Conservation (phyloP, 2,888 invertebrate genomes). For the Drosophila gaucha region DNA sequence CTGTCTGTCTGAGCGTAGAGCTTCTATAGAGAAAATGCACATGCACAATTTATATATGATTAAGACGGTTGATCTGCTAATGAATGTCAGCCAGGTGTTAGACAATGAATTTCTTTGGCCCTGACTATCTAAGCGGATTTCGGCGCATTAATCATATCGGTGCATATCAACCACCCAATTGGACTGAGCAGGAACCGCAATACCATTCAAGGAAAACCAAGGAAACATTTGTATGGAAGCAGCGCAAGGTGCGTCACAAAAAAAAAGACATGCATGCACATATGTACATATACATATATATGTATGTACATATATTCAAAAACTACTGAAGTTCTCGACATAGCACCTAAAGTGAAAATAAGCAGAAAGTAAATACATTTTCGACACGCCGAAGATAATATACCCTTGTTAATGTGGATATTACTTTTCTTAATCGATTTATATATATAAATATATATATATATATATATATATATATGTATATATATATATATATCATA, state of each 20-base stretch:
- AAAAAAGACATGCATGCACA: neutral
- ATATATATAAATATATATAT: no score
- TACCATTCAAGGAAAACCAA: constrained; percentile 43
- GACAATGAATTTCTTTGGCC: constrained; percentile 83
- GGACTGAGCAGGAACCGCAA: constrained; percentile 57
- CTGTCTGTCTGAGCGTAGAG: constrained; percentile 2
- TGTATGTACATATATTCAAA: neutral
- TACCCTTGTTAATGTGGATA: no score
- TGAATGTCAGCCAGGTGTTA: constrained; percentile 38
- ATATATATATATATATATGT: no score
- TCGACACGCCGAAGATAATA: no score
- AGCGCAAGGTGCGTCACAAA: constrained; percentile 62
- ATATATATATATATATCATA: no score
- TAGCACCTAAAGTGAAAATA: neutral
- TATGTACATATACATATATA: neutral
- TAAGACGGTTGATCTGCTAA: constrained; percentile 37
- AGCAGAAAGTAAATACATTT: neutral
- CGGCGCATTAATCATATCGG: constrained; percentile 75
- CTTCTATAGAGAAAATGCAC: constrained; percentile 35
- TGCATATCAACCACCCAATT: constrained; percentile 62
- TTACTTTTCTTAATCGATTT: no score
- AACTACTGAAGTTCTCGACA: constrained; percentile 1
- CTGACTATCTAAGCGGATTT: constrained; percentile 82
- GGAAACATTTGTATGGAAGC: constrained; percentile 55
- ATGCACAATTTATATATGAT: constrained; percentile 27